Base-by-base conservation (phyloP, 37 sponge, comb jelly and placozoan genomes). In the Halisarca cf. caerulea region DNA sequence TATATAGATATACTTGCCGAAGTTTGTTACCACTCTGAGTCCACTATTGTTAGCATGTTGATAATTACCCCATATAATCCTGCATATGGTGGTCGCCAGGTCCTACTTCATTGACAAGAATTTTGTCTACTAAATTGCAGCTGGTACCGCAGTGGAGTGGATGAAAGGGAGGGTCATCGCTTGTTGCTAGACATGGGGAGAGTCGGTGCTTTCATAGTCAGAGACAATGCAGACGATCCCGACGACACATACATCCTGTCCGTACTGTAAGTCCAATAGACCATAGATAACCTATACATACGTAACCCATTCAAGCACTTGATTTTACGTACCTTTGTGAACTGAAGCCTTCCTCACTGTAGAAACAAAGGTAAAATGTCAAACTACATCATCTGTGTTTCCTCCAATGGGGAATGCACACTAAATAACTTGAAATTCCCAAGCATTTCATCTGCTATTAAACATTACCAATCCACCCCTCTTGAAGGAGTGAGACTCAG, bases 131-230 rank as follows among this genome's bases (percentile, higher is more conserved):
- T n/a, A n/a, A n/a, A 59, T 60, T 86, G 57, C 72, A 92, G 92
- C 66, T 92, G 92, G 92, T 92, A 92, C 79, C 78, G 55, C 78
- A 89, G 92, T 11, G 4, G 44, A 9, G 71, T 86, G 38, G 88
- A 89, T 64, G 89, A 92, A 32, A 36, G 59, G 23, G 84, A 80
- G 41, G 80, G 83, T 2, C 81, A 86, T 38, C 27, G 69, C 34
- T 38, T 86, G 20, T 72, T 92, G 61, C n/a, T 35, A 15, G 34
- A 20, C 0, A 53, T 41, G 23, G 66, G 78, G 1, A 58, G 32
- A 28, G 42, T 38, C 18, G 92, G 92, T 3, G 32, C 27, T 1
- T 92, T 92, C 74, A 62, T 92, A 6, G 84, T 92, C 2, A 57
- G 87, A 51, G 92, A 88, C 77, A 24, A n/a, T 7, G 2, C 42